phyloP scores from a whole-genome alignment of 2,113 vertebrate species.

The Fregetta grallaria region DNA sequence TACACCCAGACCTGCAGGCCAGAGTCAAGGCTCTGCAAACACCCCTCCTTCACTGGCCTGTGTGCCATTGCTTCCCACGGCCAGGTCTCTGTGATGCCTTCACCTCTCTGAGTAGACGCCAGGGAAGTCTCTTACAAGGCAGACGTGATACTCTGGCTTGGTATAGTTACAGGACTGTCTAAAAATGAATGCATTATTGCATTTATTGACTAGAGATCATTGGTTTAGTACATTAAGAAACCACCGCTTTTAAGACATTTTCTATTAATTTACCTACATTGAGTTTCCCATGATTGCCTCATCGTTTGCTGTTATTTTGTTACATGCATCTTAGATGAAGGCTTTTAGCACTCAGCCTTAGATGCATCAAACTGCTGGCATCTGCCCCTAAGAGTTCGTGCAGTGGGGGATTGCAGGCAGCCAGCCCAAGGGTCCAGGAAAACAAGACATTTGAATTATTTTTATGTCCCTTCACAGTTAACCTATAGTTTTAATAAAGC shows the following conservation, averaged over 20 bases:
- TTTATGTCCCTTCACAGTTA: not conserved
- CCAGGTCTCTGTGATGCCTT: not conserved
- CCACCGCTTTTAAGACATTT: not conserved
- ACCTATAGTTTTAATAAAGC: not conserved
- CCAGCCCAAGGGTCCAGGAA: not conserved
- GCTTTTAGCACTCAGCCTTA: constrained; percentile 1
- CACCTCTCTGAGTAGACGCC: not conserved
- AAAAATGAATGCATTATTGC: not conserved
- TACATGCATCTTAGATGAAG: not conserved
- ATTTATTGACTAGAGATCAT: not conserved
- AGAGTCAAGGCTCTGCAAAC: not conserved
- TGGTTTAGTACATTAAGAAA: constrained; percentile 45
- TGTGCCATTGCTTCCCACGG: not conserved
- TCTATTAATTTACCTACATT: constrained; percentile 42
- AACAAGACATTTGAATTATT: not conserved
- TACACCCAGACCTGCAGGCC: not conserved
- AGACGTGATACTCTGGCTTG: not conserved
- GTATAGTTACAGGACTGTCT: not conserved
- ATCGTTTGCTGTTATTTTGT: not conserved
- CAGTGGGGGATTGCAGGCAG: not conserved
- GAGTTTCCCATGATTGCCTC: not conserved
- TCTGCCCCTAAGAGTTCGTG: not conserved
- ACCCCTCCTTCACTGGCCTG: not conserved
- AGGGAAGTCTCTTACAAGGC: not conserved
- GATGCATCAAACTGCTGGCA: not conserved